A percentile compares a stretch with the other conserved stretches of the same genome.
Conservation (phyloP, 2,113 vertebrate species). For the Nibea albiflora region DNA sequence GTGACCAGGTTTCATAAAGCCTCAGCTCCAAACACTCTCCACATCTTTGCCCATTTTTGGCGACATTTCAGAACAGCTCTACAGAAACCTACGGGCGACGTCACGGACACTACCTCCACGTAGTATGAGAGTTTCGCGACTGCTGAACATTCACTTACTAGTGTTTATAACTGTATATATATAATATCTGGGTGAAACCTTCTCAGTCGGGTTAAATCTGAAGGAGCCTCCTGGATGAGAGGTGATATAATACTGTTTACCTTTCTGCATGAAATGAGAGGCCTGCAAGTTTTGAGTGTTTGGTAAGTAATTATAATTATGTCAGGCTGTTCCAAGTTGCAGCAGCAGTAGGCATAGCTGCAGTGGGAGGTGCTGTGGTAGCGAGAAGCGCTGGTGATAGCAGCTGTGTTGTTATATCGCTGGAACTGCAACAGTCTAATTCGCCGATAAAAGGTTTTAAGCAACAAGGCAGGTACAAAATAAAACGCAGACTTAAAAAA, state of each 20-base stretch:
- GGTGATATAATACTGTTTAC: not conserved
- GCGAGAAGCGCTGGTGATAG: not conserved
- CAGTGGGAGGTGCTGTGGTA: not conserved
- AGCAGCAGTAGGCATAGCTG: not conserved
- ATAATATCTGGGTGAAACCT: too few species aligned
- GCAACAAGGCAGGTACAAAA: not conserved
- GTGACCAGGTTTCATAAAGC: too few species aligned
- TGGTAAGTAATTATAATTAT: not conserved
- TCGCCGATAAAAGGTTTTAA: not conserved
- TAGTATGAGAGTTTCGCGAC: too few species aligned
- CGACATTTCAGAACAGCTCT: too few species aligned
- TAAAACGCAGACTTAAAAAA: not conserved
- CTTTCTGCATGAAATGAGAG: not conserved
- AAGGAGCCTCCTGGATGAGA: too few species aligned
- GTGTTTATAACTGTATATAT: too few species aligned
- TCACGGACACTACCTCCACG: too few species aligned
- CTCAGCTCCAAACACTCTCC: too few species aligned
- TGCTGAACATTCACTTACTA: too few species aligned
- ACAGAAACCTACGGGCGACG: too few species aligned
- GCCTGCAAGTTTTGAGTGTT: not conserved
- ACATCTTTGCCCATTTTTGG: too few species aligned
- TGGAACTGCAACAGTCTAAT: conserved; percentile 10
- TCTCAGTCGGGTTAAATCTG: too few species aligned
- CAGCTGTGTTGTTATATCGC: not conserved
- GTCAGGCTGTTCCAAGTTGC: not conserved